phyloP scores from a whole-genome alignment of 2,888 invertebrate species.

The Junonia oenone region DNA sequence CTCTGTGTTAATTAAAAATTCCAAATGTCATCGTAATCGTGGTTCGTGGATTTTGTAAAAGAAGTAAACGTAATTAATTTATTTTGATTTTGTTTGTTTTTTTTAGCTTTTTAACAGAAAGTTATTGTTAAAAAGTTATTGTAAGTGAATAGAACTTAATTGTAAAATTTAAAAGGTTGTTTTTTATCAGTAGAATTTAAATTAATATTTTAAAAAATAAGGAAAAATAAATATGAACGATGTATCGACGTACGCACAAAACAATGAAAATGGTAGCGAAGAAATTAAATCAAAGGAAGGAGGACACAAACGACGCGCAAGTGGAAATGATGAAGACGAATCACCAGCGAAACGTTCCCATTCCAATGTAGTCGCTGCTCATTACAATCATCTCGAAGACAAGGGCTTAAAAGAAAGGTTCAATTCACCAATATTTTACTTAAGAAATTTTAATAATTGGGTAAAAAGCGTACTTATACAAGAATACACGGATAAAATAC shows the following conservation, averaged over 20 bases:
- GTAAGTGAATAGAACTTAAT: background rate
- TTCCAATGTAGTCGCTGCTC: slow-evolving; percentile 87
- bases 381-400: slow-evolving; percentile 95
- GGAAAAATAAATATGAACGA: slow-evolving; percentile 1
- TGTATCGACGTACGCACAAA: slow-evolving; percentile 2
- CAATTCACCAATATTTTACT: slow-evolving; percentile 93
- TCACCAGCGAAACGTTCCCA: slow-evolving; percentile 15
- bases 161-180: background rate
- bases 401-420: slow-evolving; percentile 88
- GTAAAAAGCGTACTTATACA: slow-evolving; percentile 97
- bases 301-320: background rate
- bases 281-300: background rate
- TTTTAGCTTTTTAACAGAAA: background rate
- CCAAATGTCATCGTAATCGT: background rate
- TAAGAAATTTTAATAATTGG: slow-evolving; percentile 99
- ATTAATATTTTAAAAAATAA: background rate
- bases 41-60: background rate
- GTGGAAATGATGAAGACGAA: slow-evolving; percentile 13
- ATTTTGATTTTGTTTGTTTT: background rate
- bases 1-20: background rate
- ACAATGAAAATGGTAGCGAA: background rate
- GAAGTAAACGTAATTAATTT: background rate
- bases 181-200: background rate
- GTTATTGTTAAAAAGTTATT: background rate
- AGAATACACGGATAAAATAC: slow-evolving; percentile 85